A percentile compares a stretch with the other conserved stretches of the same genome.
These are phyloP conservation scores for Pyrgilauda ruficollis DNA, from an alignment of 2,113 vertebrate genomes.

Conservation along the genomic window DNA sequence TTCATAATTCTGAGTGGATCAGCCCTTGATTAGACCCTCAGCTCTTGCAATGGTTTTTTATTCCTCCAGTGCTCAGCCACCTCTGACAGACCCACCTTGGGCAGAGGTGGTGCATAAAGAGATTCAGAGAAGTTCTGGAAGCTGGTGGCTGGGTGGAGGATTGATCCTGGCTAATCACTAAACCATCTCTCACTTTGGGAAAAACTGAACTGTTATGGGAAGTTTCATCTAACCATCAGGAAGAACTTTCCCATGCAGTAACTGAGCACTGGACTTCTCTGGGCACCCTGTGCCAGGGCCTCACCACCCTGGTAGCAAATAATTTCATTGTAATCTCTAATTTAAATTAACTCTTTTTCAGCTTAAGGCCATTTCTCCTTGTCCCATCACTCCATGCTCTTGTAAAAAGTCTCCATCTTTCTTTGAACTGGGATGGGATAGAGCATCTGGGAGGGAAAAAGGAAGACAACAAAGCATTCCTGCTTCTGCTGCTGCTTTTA, in stretches of 20 bases:
- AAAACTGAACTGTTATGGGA: background rate
- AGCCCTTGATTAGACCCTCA: background rate
- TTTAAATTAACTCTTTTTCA: background rate
- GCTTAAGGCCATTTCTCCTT: background rate
- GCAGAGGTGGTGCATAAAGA: background rate
- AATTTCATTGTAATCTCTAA: background rate
- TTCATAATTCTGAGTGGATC: background rate
- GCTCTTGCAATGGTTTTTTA: background rate
- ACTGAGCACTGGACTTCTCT: background rate
- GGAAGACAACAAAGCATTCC: background rate
- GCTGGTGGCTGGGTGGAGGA: background rate
- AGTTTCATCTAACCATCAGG: background rate
- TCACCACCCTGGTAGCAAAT: background rate
- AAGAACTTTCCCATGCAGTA: background rate
- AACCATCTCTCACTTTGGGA: background rate
- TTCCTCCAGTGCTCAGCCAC: background rate
- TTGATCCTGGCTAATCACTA: background rate
- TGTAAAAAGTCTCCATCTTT: background rate
- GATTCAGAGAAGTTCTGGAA: background rate
- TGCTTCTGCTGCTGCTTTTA: background rate
- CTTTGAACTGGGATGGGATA: background rate
- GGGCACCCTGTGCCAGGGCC: background rate
- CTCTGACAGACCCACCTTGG: background rate
- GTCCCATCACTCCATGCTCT: background rate
- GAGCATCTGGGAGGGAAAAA: background rate